Evolutionary conservation across 1,140 invertebrate genomes (phyloP).

Genomic region (Musca domestica): DNA sequence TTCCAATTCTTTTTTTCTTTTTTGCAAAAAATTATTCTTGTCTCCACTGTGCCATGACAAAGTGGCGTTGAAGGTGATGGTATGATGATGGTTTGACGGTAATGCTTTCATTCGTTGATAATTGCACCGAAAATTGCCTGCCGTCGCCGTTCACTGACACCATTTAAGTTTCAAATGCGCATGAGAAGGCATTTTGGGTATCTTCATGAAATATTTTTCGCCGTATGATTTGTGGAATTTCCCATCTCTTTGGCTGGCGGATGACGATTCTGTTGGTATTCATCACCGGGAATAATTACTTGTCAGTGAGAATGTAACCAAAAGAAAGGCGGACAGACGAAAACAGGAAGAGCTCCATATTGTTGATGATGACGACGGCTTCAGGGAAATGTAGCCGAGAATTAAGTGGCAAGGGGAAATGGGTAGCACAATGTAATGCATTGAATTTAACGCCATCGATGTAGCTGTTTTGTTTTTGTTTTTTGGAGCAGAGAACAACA

Average conservation of each 20-base stretch:
- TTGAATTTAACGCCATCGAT: slow-evolving; percentile 15
- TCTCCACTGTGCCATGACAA: neutral
- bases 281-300: slow-evolving; percentile 15
- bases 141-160: slow-evolving; percentile 19
- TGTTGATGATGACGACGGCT: neutral
- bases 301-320: neutral
- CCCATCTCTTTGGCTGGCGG: too few species aligned
- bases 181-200: neutral
- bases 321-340: neutral
- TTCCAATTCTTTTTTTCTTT: too few species aligned
- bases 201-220: neutral
- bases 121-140: slow-evolving; percentile 21
- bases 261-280: slow-evolving; percentile 5
- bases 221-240: too few species aligned
- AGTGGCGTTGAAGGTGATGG: slow-evolving; percentile 40
- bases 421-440: slow-evolving; percentile 4
- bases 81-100: slow-evolving; percentile 7
- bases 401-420: neutral
- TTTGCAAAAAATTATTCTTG: too few species aligned
- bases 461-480: too few species aligned
- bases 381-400: neutral
- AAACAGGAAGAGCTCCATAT: slow-evolving; percentile 2
- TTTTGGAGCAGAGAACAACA: too few species aligned
- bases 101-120: slow-evolving; percentile 19
- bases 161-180: slow-evolving; percentile 3